These are phyloP conservation scores for Colius striatus DNA, from an alignment of 2,113 vertebrate species.

Conservation along the genomic window DNA sequence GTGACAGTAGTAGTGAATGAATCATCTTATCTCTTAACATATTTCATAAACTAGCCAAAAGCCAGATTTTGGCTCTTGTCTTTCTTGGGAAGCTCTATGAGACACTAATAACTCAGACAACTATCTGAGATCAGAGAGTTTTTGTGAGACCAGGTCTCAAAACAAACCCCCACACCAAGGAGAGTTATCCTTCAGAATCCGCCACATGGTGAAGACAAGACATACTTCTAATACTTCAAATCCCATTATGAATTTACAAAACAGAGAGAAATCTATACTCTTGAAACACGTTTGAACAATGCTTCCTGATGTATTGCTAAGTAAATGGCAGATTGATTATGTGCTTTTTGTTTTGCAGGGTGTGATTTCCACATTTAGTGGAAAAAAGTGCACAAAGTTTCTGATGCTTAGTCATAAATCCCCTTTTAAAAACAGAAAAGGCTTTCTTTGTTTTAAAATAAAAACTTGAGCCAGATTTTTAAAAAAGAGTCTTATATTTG, in stretches of 20 bases:
- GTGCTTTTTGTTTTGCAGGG: not conserved
- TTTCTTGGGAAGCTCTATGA: not conserved
- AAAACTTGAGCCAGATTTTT: not conserved
- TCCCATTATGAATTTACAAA: slow-evolving; percentile 41
- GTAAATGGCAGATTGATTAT: not conserved
- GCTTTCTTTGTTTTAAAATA: not conserved
- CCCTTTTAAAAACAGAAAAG: not conserved
- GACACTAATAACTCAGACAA: not conserved
- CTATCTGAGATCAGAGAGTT: not conserved
- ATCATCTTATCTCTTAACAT: not conserved
- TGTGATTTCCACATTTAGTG: not conserved
- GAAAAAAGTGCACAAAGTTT: not conserved
- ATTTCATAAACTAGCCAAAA: not conserved
- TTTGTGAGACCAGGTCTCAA: not conserved
- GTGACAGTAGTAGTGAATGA: not conserved
- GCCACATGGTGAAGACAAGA: not conserved
- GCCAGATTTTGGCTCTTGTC: not conserved
- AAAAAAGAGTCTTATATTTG: not conserved
- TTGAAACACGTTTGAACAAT: slow-evolving; percentile 6
- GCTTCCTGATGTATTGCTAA: not conserved
- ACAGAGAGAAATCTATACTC: not conserved
- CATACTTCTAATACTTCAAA: slow-evolving; percentile 21
- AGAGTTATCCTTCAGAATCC: not conserved
- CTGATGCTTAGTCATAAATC: not conserved
- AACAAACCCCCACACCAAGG: not conserved